Evolutionary conservation across 2,888 invertebrate species (phyloP).

Genomic region (Eumerus sabulonum): DNA sequence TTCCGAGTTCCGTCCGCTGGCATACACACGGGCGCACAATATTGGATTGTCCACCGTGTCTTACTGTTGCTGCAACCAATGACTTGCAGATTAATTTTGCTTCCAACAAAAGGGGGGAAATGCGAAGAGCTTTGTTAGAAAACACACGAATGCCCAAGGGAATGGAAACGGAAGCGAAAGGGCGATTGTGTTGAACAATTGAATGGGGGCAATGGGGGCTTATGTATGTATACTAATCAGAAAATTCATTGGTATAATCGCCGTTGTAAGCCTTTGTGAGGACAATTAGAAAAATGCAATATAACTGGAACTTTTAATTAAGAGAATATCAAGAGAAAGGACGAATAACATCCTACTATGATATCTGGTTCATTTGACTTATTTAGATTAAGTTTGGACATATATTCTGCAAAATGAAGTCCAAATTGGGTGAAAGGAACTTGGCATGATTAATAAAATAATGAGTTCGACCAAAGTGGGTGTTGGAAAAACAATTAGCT

Average conservation of each 20-base stretch:
- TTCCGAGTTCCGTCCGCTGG: slow-evolving; percentile 1
- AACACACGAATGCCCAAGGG: too few species aligned
- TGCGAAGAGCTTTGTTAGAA: slow-evolving; percentile 26
- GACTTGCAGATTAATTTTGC: slow-evolving; percentile 54
- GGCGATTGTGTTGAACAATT: slow-evolving; percentile 19
- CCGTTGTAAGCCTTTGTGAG: slow-evolving; percentile 39
- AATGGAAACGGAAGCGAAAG: slow-evolving; percentile 9
- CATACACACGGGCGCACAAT: slow-evolving; percentile 10
- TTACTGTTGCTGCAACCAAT: slow-evolving; percentile 52
- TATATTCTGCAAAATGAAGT: too few species aligned
- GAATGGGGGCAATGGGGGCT: slow-evolving; percentile 12
- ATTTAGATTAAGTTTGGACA: not conserved
- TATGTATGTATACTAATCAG: slow-evolving; percentile 38
- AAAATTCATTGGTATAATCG: slow-evolving; percentile 55
- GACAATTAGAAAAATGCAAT: slow-evolving; percentile 52
- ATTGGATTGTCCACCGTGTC: slow-evolving; percentile 22
- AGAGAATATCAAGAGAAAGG: slow-evolving; percentile 3
- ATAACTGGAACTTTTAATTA: slow-evolving; percentile 53
- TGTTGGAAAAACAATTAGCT: too few species aligned
- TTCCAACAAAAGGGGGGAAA: slow-evolving; percentile 17
- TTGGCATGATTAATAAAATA: too few species aligned
- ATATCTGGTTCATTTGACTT: too few species aligned
- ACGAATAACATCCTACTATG: too few species aligned
- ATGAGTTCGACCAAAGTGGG: too few species aligned
- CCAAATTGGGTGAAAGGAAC: too few species aligned